Base-by-base conservation (phyloP, 2,888 invertebrate genomes). In the Eumacrocentrus americanus region DNA sequence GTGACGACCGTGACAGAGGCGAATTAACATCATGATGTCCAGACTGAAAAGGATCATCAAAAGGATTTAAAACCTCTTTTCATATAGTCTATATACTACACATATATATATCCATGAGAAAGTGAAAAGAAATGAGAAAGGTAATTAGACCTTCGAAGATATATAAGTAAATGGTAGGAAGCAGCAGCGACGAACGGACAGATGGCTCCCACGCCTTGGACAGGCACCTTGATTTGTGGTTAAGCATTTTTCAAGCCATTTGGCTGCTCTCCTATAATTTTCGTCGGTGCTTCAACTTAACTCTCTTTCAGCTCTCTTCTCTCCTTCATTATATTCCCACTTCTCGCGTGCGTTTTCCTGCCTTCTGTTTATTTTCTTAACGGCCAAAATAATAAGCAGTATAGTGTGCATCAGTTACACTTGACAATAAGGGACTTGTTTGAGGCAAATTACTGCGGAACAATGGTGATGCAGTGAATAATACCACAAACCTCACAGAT, bases 151-250 rank as follows among this genome's bases (percentile, higher is more conserved):
- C 25, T 23, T 12, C 6, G n/a, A 22, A 12, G 46, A 35, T n/a
- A 25, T 44, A 42, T 53, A 59, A 50, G 54, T 40, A 44, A 56
- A 37, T 50, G 60, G 35, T 40, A 52, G 44, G 50, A 57, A 51
- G 20, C 46, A 58, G 42, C 44, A 47, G 57, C 55, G 65, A 61
- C 59, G 40, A 64, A 67, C 66, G 62, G 69, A 67, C 72, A 73
- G 72, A 72, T 71, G 72, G 70, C 69, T 67, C 70, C 67, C 68
- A 70, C 71, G 64, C 66, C 65, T 63, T 53, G 58, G 59, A 54
- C 64, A 63, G 63, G 67, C 72, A 73, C 74, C 76, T 77, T 79
- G 79, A 80, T 80, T 80, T 79, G 79, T 78, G 77, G 79, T 74
- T 67, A 66, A 74, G 73, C 72, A 76, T 77, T 77, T 77, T 79